Conservation (phyloP, 1,140 invertebrate genomes). For the Euwallacea similis region DNA sequence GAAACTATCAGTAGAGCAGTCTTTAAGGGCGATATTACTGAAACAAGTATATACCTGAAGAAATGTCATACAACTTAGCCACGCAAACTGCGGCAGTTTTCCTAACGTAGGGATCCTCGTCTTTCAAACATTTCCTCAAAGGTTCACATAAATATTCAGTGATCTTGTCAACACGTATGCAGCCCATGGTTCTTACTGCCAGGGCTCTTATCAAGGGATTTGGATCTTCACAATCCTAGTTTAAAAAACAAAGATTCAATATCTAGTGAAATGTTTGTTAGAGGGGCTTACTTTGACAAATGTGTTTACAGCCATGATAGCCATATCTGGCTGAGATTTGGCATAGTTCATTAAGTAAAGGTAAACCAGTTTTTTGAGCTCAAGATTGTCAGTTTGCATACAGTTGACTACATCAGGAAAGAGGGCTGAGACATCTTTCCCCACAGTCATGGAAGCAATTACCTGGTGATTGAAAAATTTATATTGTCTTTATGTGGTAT, state of each 20-base stretch:
- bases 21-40: neutral
- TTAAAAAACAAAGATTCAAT: neutral
- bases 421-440: conserved; percentile 92
- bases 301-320: conserved; percentile 99
- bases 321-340: conserved; percentile 99
- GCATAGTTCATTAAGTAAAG: conserved; percentile 99
- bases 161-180: conserved; percentile 99
- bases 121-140: conserved; percentile 95
- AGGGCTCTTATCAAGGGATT: conserved; percentile 98
- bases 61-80: conserved; percentile 99
- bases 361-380: conserved; percentile 99
- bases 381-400: conserved; percentile 99
- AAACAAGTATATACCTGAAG: conserved; percentile 60
- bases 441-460: conserved; percentile 99
- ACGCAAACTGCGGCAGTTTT: conserved; percentile 99
- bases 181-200: conserved; percentile 99
- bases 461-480: conserved; percentile 63
- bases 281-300: conserved; percentile 89
- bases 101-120: conserved; percentile 99
- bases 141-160: conserved; percentile 99
- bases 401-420: conserved; percentile 99
- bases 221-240: conserved; percentile 98
- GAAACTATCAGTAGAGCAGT: neutral
- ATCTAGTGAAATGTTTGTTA: neutral
- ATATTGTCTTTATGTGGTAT: no score